Evolutionary conservation across 2,113 vertebrate genomes (phyloP), one percentile per base, ranked within the genome.

Genomic region (Periophthalmodon schlosseri): DNA sequence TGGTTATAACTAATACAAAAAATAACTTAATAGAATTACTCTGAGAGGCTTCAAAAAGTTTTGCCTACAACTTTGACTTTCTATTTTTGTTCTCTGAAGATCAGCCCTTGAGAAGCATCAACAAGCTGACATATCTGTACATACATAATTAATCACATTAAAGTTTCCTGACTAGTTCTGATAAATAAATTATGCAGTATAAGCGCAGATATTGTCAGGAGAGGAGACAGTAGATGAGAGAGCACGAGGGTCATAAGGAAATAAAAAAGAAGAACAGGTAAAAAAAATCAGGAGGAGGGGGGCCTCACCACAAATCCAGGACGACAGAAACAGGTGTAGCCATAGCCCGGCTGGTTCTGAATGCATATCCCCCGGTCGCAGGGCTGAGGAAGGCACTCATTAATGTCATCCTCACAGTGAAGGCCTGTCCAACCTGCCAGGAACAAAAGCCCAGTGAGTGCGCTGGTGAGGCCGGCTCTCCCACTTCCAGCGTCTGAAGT

Each of bases 271-370:
- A 23, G 34, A 63, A 77, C 68, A 76, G 79, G 86, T 76, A 86
- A 85, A 63, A 63, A 28, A 63, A 63, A 18, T 58, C 57, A 0
- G 57, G 57, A 14, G 24, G 57, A 77, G 84, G 50, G 21, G 68
- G 74, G 86, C 75, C 95, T 94, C 86, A 96, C 96, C 95, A 96
- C 95, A 94, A 95, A 97, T 94, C 95, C 95, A 78, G 95, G 95
- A 75, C 91, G 93, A 91, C 96, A 96, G 91, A 95, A 96, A 89
- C 96, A 97, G 84, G 94, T 93, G 85, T 95, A 96, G 89, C 95
- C 95, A 49, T 93, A 92, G 88, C 93, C 85, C 5, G 95, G 94
- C 78, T 94, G 90, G 24, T 94, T 95, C 92, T 96, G 95, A 77
- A 95, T 91, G 87, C 95, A 96, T 86, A 96, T 94, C 56, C 95